phyloP scores from a whole-genome alignment of 2,888 invertebrate genomes.

The Melolontha melolontha region DNA sequence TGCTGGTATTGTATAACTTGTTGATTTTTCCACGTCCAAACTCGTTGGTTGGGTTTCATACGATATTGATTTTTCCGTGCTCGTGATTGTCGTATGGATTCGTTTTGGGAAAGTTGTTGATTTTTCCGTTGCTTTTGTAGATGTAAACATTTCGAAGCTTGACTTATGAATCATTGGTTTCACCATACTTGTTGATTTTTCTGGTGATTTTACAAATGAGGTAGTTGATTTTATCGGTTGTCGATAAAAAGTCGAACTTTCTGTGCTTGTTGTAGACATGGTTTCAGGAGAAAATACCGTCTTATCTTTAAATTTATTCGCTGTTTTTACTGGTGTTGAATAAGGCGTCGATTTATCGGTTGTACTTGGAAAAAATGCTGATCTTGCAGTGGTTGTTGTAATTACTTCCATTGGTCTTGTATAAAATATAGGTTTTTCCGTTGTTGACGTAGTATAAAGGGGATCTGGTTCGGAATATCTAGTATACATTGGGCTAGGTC shows the following conservation, averaged over 20 bases:
- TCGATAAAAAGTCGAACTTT: too few species aligned
- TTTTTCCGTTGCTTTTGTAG: neutral
- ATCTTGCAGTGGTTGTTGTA: constrained; percentile 1
- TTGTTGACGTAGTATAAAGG: constrained; percentile 3
- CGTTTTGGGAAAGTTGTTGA: neutral
- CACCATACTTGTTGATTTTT: neutral
- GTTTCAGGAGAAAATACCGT: too few species aligned
- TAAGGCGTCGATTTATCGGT: neutral
- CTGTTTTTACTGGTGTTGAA: too few species aligned
- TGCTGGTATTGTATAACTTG: too few species aligned
- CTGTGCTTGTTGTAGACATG: too few species aligned
- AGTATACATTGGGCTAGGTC: constrained; percentile 35
- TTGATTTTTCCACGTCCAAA: too few species aligned
- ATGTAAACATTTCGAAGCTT: neutral
- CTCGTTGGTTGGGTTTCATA: too few species aligned
- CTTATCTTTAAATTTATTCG: too few species aligned
- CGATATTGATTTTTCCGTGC: too few species aligned
- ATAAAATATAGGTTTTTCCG: neutral
- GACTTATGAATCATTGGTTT: neutral
- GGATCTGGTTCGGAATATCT: constrained; percentile 60
- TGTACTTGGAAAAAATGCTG: neutral
- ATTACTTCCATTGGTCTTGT: neutral
- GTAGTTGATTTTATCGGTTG: too few species aligned
- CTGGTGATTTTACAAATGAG: too few species aligned
- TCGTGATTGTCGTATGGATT: neutral